Base-by-base conservation (phyloP, 2,888 invertebrate species). In the Caenorhabditis plicata region DNA sequence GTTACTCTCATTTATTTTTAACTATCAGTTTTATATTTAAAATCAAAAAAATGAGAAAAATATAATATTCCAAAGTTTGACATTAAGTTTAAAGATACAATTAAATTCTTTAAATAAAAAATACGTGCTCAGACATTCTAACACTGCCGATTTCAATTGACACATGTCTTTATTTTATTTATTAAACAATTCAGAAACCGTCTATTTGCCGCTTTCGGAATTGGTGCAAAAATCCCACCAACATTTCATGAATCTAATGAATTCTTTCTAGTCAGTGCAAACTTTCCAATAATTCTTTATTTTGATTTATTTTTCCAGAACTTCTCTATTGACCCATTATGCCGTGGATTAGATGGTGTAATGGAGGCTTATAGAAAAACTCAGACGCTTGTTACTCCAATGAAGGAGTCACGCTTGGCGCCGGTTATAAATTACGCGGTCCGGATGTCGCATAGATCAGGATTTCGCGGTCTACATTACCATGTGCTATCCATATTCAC, bases 181-280 rank as follows among this genome's bases (percentile, higher is more conserved):
- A 23, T 11, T 17, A 13, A n/a, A 27, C 15, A 2, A 1, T 25
- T 35, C 48, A 75, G 75, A 32, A 64, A 75, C 42, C 74, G 71
- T 20, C 62, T 74, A 0, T 78, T 74, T 40, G 68, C 76, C 9
- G 78, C 76, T 0, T 78, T 78, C 31, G 78, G 78, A 26, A 69
- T 78, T 20, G 78, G 75, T 13, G 78, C 78, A 2, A 75, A 77
- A 47, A 70, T 78, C n/a, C 78, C 78, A 3, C 78, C 78, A 17
- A 69, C 73, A 7, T 78, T 67, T 45, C 68, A 77, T 20, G 78
- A 78, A 41, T 74, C 74, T 13, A 69, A 78, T 41, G 78, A 78
- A 52, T 78, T 78, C 47, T 77, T 75, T 49, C 41, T 78, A 61
- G 64, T 64, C n/a, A 43, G 45, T 19, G 11, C 29, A 25, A 43